Base-by-base conservation (phyloP, 2,113 vertebrate genomes). In the Pholis gunnellus region DNA sequence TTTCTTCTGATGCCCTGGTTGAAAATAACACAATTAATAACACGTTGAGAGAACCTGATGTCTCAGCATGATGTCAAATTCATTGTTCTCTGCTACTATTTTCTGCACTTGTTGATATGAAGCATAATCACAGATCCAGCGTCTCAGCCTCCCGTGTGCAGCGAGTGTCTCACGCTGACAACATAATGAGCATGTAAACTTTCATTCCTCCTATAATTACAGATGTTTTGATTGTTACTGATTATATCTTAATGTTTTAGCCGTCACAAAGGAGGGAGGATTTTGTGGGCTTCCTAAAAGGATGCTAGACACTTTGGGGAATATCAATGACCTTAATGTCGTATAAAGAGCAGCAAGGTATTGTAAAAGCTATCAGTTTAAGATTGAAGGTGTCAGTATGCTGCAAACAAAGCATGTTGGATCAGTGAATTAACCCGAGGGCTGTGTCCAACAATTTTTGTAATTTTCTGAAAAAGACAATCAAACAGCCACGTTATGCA, bases 141-240 rank as follows among this genome's bases (percentile, higher is more conserved):
- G 8, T 40, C 69, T 66, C 73, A 31, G 25, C 44, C 34, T 34
- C 48, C 44, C 4, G 48, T 20, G 60, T 18, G 38, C 80, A 60
- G 75, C 25, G 29, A 17, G 59, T 63, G 74, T 46, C 66, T 82
- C 83, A 72, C 34, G 78, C 85, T 87, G 87, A 89, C 83, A 87
- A 8, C 81, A 72, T 89, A 89, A 89, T 87, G 85, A 87, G 78
- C 89, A 77, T 48, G 71, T 79, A 89, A 89, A 87, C 83, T 83
- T 87, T 81, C 89, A 86, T 82, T 79, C 74, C 77, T 78, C 74
- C 81, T 81, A 76, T 82, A 87, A 89, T 89, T 87, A 85, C 74
- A 83, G 63, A 78, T n/a, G n/a, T 46, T 77, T 65, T 75, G 79
- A 78, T 78, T 81, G 84, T 84, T 86, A 79, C 78, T 79, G 82